phyloP scores from a whole-genome alignment of 2,113 vertebrate species.

The Scatophagus argus region DNA sequence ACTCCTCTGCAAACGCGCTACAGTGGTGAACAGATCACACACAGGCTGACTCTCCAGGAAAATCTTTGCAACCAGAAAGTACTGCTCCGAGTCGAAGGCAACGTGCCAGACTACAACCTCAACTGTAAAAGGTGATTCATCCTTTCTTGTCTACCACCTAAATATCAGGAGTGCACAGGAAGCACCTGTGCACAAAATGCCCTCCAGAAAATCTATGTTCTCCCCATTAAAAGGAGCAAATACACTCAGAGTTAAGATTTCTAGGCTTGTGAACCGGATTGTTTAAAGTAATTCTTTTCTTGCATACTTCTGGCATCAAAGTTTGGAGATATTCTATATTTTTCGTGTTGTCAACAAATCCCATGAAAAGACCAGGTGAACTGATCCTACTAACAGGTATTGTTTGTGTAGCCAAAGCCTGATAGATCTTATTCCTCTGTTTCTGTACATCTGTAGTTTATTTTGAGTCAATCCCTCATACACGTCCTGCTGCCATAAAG shows the following conservation, averaged over 20 bases:
- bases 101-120: constrained; percentile 66
- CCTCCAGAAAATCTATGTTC: neutral
- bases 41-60: constrained; percentile 67
- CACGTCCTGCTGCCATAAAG: neutral
- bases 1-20: constrained; percentile 48
- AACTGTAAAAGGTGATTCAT: constrained; percentile 75
- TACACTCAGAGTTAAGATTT: neutral
- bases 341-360: neutral
- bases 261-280: neutral
- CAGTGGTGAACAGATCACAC: neutral
- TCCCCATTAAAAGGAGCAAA: neutral
- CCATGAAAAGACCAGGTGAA: neutral
- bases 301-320: neutral
- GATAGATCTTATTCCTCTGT: neutral
- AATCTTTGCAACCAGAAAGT: constrained; percentile 69
- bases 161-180: neutral
- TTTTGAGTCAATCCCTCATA: neutral
- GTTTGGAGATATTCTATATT: neutral
- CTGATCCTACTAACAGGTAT: neutral
- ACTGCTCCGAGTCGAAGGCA: constrained; percentile 74
- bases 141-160: neutral
- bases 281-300: neutral
- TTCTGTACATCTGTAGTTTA: neutral
- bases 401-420: neutral
- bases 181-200: neutral